Evolutionary conservation across 2,113 vertebrate genomes (phyloP).

Genomic region (Bagarius yarrelli): DNA sequence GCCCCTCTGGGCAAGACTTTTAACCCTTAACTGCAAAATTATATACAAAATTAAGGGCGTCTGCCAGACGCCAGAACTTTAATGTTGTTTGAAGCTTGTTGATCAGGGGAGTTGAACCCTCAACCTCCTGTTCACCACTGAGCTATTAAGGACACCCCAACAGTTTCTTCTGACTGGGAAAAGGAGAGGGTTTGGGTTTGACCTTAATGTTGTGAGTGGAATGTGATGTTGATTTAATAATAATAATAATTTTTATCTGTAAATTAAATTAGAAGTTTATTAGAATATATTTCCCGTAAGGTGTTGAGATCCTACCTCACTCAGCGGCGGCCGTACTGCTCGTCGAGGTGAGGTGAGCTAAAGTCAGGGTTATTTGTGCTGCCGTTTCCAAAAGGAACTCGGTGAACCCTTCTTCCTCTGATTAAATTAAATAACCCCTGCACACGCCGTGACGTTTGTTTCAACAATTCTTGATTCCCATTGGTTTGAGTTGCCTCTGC

Average conservation of each 20-base stretch:
- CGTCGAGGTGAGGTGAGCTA: background rate
- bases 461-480: background rate
- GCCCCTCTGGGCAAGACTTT: no score
- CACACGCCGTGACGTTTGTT: background rate
- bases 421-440: slow-evolving; percentile 16
- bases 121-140: no score
- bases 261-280: background rate
- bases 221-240: no score
- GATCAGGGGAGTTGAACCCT: no score
- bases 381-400: slow-evolving; percentile 12
- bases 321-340: background rate
- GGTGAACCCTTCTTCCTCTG: background rate
- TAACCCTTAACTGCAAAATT: no score
- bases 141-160: no score
- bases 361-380: background rate
- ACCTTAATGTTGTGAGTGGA: background rate
- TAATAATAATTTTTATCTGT: no score
- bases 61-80: no score
- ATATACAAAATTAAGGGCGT: no score
- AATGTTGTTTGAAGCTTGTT: no score
- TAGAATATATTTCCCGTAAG: background rate
- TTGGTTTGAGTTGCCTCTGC: slow-evolving; percentile 17
- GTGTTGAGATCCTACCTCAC: background rate
- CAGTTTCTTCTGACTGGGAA: no score
- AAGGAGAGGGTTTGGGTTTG: background rate